Conservation (phyloP, 1,140 invertebrate genomes). For the Thalassaphorura encarpata region DNA sequence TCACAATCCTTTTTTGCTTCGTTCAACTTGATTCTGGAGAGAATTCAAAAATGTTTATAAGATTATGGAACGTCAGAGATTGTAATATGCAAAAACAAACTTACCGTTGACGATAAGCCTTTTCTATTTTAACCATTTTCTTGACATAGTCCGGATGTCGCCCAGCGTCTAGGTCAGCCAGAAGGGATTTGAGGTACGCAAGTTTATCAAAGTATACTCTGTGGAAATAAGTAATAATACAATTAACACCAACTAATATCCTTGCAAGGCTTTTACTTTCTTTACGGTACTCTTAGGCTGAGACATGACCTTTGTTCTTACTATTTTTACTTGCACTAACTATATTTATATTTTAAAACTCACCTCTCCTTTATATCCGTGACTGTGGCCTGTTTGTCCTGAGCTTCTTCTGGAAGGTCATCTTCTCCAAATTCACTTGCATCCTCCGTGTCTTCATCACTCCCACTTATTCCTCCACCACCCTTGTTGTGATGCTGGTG, state of each 20-base stretch:
- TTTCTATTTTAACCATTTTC: slow-evolving; percentile 69
- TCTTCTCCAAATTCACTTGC: slow-evolving; percentile 36
- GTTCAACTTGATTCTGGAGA: slow-evolving; percentile 58
- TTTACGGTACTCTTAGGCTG: neutral
- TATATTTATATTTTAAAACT: too few relatives aligned
- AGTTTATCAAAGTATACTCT: slow-evolving; percentile 92
- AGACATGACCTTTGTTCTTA: neutral
- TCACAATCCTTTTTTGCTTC: slow-evolving; percentile 72
- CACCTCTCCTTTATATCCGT: slow-evolving; percentile 9
- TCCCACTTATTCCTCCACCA: neutral
- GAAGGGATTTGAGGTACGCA: slow-evolving; percentile 73
- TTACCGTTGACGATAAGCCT: slow-evolving; percentile 61
- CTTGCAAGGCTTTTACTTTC: neutral
- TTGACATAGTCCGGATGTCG: slow-evolving; percentile 76
- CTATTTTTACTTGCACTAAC: neutral
- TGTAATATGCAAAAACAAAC: neutral
- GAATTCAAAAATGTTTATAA: neutral
- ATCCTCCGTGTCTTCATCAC: slow-evolving; percentile 33
- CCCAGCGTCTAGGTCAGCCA: slow-evolving; percentile 77
- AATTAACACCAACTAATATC: neutral
- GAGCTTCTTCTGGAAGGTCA: neutral
- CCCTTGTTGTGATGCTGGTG: neutral
- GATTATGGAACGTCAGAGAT: neutral
- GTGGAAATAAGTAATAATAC: slow-evolving; percentile 39
- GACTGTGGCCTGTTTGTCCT: neutral